A percentile compares a stretch with the other conserved stretches of the same genome.
These are phyloP conservation scores for Caenorhabditis imperialis DNA, from an alignment of 2,888 invertebrate genomes.

Conservation along the genomic window DNA sequence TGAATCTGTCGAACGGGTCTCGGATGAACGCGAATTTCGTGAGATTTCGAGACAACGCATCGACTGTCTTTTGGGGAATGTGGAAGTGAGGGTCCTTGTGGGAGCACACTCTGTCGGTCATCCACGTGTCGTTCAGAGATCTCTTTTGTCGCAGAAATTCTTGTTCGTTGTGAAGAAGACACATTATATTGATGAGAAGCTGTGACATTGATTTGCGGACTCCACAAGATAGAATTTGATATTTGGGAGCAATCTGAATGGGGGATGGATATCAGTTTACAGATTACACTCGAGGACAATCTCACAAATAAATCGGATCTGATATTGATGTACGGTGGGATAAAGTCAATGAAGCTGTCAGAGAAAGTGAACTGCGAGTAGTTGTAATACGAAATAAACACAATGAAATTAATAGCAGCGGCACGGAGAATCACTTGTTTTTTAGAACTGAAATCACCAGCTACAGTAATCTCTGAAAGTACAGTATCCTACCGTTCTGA, in stretches of 20 bases:
- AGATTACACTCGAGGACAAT: neutral
- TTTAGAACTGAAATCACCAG: conserved; percentile 8
- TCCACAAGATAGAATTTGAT: conserved; percentile 23
- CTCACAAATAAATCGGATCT: conserved; percentile 34
- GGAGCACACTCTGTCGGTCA: conserved; percentile 40
- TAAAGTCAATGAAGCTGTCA: conserved; percentile 2
- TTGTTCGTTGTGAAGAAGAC: conserved; percentile 26
- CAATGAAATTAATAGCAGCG: conserved; percentile 15
- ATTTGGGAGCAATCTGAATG: conserved; percentile 39
- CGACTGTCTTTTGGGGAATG: conserved; percentile 10
- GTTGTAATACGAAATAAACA: conserved; percentile 20
- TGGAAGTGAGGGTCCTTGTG: conserved; percentile 25
- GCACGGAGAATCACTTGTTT: conserved; percentile 19
- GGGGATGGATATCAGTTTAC: too few species aligned
- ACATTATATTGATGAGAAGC: conserved; percentile 29
- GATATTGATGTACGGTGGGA: conserved; percentile 33
- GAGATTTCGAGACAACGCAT: conserved; percentile 10
- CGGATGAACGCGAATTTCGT: conserved; percentile 45
- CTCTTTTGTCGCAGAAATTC: conserved; percentile 23
- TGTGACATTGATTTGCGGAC: conserved; percentile 30
- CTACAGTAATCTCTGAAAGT: neutral
- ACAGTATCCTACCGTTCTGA: conserved; percentile 1
- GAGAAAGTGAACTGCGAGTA: conserved; percentile 11
- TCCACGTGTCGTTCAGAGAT: conserved; percentile 45
- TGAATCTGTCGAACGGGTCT: conserved; percentile 47